Conservation (phyloP, 2,797 vertebrate genomes). For the Allobates femoralis region DNA sequence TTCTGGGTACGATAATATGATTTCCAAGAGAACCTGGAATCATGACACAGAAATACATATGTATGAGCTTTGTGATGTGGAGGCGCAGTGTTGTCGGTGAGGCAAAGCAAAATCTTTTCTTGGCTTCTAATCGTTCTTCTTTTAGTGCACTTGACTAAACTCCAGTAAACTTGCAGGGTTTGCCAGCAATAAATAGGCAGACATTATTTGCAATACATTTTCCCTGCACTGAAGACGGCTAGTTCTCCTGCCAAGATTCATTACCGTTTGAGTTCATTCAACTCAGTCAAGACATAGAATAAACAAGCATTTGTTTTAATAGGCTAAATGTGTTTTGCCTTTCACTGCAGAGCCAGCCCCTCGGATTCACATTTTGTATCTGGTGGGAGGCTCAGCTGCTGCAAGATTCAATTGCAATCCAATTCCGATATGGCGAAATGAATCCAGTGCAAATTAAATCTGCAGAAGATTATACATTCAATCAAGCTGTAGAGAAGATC, state of each 20-base stretch:
- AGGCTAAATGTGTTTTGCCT: slow-evolving; percentile 36
- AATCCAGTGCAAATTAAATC: slow-evolving; percentile 44
- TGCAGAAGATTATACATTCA: slow-evolving; percentile 17
- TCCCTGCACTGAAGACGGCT: slow-evolving; percentile 2
- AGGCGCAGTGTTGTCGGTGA: background rate
- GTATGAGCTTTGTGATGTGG: background rate
- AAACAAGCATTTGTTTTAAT: slow-evolving; percentile 57
- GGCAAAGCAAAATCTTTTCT: background rate
- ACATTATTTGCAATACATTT: slow-evolving; percentile 34
- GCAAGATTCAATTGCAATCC: slow-evolving; percentile 32
- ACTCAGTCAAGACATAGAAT: slow-evolving; percentile 36
- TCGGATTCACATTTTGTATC: slow-evolving; percentile 46
- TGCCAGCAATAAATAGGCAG: slow-evolving; percentile 7
- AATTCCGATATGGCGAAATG: background rate
- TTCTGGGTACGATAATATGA: background rate
- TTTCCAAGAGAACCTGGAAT: background rate
- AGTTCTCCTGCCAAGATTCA: slow-evolving; percentile 52
- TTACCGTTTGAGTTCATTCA: slow-evolving; percentile 55
- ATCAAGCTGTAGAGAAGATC: slow-evolving; percentile 9
- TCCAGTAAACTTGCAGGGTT: background rate
- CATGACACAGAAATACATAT: background rate
- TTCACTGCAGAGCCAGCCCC: slow-evolving; percentile 18
- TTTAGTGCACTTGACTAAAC: slow-evolving; percentile 1
- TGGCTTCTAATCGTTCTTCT: background rate
- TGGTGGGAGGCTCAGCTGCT: slow-evolving; percentile 47